Evolutionary conservation across 2,888 invertebrate genomes (phyloP), one percentile per base, ranked within the genome.

Genomic region (Noctua comes): DNA sequence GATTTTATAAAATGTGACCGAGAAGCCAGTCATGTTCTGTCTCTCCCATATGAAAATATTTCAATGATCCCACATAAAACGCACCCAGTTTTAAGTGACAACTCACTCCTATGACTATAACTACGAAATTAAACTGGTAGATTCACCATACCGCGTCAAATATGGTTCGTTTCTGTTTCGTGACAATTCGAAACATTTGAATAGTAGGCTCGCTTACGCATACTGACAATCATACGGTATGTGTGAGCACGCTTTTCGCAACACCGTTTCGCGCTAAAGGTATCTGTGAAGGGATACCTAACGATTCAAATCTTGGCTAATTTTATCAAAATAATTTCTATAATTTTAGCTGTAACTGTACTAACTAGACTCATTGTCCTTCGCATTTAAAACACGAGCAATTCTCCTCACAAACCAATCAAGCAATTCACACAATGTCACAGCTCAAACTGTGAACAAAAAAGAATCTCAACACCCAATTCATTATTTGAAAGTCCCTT

Each of bases 391-490:
- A 36, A 21, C 16, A 64, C 40, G 21, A n/a, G 16, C 51, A 43
- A 77, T 40, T 36, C 16, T 46, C 65, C 21, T 36, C 18, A 73
- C 72, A 57, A 72, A 76, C 48, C 85, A 87, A 85, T 80, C 65
- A 48, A 80, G 72, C 46, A 59, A 77, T 66, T 70, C 69, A 31
- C 27, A 68, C 64, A 72, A 78, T 79, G 65, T 73, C 73, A 72
- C 70, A 71, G 66, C 31, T 68, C 77, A 43, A 51, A 68, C 36
- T 80, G 64, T 62, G 70, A 80, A 83, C 77, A 82, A 76, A 69
- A 84, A 84, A 84, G 87, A 85, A 80, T 87, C 88, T 85, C 81
- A 66, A 85, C 88, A 87, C 76, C 73, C 85, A 85, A 85, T 85
- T 85, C 85, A 85, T 85, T 80, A 85, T 85, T 87, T 87, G 76